Conservation (phyloP, 1,140 invertebrate genomes). For the Ptiloglossa arizonensis region DNA sequence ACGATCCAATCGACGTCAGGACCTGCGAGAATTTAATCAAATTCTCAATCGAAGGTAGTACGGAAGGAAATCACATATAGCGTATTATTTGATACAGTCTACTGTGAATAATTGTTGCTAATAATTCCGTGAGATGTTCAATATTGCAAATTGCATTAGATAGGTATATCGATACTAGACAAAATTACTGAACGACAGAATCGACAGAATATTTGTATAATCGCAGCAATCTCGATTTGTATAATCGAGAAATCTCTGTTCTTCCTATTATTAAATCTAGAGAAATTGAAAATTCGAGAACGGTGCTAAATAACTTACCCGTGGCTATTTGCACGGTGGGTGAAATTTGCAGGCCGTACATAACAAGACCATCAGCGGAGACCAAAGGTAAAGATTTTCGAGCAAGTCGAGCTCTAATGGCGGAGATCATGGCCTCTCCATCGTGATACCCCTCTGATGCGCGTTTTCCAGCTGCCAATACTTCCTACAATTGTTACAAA, state of each 20-base stretch:
- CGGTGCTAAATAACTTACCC: slow-evolving; percentile 62
- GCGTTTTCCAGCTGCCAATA: slow-evolving; percentile 80
- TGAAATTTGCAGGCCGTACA: slow-evolving; percentile 85
- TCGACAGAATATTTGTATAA: no score
- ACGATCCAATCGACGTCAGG: slow-evolving; percentile 89
- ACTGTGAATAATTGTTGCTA: no score
- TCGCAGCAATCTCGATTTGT: no score
- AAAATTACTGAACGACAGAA: no score
- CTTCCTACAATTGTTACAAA: slow-evolving; percentile 61
- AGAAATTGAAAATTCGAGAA: no score
- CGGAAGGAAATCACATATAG: not conserved
- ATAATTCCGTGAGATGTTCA: no score
- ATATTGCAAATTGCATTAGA: no score
- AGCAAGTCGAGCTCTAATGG: slow-evolving; percentile 83
- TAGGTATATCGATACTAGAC: no score
- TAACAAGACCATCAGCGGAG: slow-evolving; percentile 86
- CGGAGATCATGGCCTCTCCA: slow-evolving; percentile 79
- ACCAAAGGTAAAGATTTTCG: slow-evolving; percentile 86
- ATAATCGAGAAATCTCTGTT: no score
- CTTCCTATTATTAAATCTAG: no score
- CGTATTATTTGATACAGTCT: not conserved
- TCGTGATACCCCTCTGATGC: slow-evolving; percentile 78
- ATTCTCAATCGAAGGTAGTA: not conserved
- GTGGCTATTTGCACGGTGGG: slow-evolving; percentile 71
- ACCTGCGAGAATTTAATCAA: slow-evolving; percentile 69